Conservation (phyloP, 2,797 vertebrate species). For the Pipistrellus kuhlii region DNA sequence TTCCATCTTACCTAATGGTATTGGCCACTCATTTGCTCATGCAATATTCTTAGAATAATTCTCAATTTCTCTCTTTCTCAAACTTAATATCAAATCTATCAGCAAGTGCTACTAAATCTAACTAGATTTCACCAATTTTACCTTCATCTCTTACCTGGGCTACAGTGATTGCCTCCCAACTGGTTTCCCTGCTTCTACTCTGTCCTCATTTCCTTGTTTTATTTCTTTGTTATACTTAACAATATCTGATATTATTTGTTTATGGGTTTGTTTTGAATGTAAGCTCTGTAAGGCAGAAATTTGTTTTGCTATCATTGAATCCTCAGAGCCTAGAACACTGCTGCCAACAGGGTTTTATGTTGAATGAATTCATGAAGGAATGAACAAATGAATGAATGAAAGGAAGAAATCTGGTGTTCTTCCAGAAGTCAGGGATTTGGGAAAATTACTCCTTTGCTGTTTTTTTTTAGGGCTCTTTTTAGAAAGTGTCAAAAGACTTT, state of each 20-base stretch:
- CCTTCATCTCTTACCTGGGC: background rate
- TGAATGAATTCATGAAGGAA: background rate
- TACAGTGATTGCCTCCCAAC: background rate
- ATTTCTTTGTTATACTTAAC: background rate
- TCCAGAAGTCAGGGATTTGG: background rate
- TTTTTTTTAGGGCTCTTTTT: constrained; percentile 25
- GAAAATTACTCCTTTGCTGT: background rate
- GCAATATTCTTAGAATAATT: background rate
- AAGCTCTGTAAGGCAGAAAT: background rate
- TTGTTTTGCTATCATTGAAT: background rate
- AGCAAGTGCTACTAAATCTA: background rate
- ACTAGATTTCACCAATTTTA: background rate
- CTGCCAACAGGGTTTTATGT: background rate
- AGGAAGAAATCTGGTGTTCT: background rate
- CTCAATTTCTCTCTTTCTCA: background rate
- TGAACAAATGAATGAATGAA: background rate
- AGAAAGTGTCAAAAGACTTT: background rate
- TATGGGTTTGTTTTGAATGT: background rate
- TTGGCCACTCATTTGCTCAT: background rate
- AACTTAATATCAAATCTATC: background rate
- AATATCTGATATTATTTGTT: background rate
- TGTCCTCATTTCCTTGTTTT: background rate
- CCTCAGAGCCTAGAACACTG: background rate
- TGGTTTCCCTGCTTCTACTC: background rate
- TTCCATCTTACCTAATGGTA: background rate